Evolutionary conservation across 2,888 invertebrate species (phyloP), one percentile per base, ranked within the genome.

Genomic region (Xylota sylvarum): DNA sequence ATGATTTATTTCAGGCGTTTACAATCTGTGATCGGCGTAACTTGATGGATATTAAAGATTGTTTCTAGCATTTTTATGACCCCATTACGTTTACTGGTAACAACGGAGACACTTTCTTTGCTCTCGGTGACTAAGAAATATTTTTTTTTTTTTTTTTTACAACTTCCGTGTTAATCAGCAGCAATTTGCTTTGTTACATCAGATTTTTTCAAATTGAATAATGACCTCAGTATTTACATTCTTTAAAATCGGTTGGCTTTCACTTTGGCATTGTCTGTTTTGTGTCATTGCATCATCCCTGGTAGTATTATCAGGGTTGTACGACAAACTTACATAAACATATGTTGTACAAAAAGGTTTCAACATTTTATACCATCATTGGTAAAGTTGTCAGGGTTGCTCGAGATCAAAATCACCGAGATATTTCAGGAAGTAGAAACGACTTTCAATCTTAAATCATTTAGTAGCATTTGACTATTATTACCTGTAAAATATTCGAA

Each of bases 1-100:
- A 64, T 62, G 60, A 48, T 48, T 46, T 48, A 37, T 46, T 10
- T 64, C 64, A 64, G 64, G 37, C 17, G 70, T 32, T 32, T 46
- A 32, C 46, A 56, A 70, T 46, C 70, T 58, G 40, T 43, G 43
- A 58, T 70, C 30, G 7, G 56, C 46, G 32, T 9, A 19, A 17
- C 30, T 46, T 60, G 17, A 60, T 40, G 10, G 19, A 58, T 23
- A 14, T 37, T 14, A 1, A 3, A 12, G 7, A 7, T 35, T 37
- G 10, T 35, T 37, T 35, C 19, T 9, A 7, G 19, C 2, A 3
- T 19, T 17, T 17, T 6, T 10, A 48, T 19, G 52, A 27, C 52
- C 48, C 19, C 17, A 35, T 32, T 50, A 35, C 12, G 35, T 12
- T 17, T 6, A 2, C 40, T 43, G 19, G 30, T 17, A 30, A 46